Conservation (phyloP, 2,888 invertebrate species). For the Sthenelais limicola region DNA sequence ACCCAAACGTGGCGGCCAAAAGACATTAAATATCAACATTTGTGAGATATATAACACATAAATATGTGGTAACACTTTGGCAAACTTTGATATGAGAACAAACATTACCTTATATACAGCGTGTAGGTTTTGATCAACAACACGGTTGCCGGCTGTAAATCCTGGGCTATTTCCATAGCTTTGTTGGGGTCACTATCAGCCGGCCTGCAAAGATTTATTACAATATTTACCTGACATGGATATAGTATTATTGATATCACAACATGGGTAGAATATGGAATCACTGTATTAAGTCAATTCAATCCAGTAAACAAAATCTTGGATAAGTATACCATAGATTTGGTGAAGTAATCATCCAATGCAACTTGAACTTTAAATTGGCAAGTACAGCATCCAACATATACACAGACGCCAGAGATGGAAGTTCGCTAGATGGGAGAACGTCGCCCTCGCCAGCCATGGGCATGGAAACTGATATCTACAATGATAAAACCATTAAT, state of each 20-base stretch:
- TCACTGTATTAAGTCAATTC: no score
- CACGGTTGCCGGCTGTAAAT: conserved; percentile 68
- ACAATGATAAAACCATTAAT: conserved; percentile 24
- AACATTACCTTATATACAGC: conserved; percentile 71
- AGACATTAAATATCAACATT: no score
- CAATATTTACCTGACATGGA: no score
- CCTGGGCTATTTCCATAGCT: conserved; percentile 67
- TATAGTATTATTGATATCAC: no score
- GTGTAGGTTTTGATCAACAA: conserved; percentile 67
- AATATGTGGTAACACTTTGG: no score
- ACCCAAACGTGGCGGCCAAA: no score
- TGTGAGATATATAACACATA: no score
- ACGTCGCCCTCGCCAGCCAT: conserved; percentile 57
- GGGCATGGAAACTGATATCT: conserved; percentile 61
- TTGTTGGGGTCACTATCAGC: conserved; percentile 62
- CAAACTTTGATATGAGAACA: no score
- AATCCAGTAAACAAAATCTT: no score
- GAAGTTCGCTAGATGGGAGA: conserved; percentile 71
- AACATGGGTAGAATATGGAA: no score
- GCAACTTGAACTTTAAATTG: conserved; percentile 82
- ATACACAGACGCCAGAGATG: conserved; percentile 82
- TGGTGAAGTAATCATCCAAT: conserved; percentile 76
- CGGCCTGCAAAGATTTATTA: no score
- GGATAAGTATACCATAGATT: conserved; percentile 66
- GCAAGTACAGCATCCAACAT: conserved; percentile 84